These are phyloP conservation scores for Babyrousa celebensis DNA, from an alignment of 2,797 vertebrate genomes.

Conservation along the genomic window DNA sequence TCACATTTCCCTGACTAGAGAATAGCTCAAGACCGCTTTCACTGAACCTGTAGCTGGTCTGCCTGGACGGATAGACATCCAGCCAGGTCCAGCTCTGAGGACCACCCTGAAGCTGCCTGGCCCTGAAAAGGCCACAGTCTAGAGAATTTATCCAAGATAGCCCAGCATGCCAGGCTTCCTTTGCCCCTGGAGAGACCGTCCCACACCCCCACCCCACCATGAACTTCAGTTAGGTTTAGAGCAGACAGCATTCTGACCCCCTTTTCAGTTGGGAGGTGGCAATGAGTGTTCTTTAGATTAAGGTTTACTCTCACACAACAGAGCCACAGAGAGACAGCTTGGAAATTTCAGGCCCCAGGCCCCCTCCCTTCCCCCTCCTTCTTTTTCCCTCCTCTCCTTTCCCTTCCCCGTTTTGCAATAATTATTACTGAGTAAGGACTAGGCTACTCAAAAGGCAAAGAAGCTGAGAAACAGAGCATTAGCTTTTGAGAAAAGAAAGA, in stretches of 20 bases:
- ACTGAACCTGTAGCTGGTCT: background rate
- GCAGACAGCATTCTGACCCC: background rate
- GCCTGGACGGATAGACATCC: background rate
- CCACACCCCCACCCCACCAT: background rate
- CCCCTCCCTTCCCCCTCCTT: too few species aligned
- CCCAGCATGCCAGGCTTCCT: background rate
- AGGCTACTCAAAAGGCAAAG: background rate
- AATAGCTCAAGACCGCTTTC: background rate
- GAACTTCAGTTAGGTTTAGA: background rate
- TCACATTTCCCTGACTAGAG: background rate
- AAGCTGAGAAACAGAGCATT: background rate
- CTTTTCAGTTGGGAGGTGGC: background rate
- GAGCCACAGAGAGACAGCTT: background rate
- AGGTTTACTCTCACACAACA: background rate
- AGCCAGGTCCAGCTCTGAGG: background rate
- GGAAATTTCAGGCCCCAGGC: background rate
- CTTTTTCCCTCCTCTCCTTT: too few species aligned
- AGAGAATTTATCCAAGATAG: background rate
- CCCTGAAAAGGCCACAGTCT: background rate
- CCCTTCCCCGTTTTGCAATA: too few species aligned
- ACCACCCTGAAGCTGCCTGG: background rate
- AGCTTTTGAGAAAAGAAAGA: background rate
- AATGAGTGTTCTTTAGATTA: background rate
- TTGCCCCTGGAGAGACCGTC: background rate
- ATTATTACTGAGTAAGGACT: background rate